phyloP scores from a whole-genome alignment of 2,888 invertebrate genomes.

The Ochropleura leucogaster region DNA sequence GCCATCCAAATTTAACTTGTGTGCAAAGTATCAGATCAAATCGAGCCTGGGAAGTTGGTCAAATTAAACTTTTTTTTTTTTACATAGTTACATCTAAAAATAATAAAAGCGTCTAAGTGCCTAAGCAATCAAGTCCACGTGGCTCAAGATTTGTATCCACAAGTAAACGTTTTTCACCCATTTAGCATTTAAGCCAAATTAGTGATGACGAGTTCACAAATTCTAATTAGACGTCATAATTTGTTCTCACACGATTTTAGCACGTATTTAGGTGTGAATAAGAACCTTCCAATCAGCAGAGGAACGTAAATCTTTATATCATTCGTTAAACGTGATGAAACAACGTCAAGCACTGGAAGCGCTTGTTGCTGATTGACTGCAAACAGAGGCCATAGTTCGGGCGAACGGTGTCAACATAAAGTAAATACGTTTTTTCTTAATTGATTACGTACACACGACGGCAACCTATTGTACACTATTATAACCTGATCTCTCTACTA shows the following conservation, averaged over 20 bases:
- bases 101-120: too few species aligned
- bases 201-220: constrained; percentile 22
- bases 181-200: constrained; percentile 26
- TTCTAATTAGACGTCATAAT: constrained; percentile 51
- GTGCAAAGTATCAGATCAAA: too few species aligned
- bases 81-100: too few species aligned
- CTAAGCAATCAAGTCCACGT: neutral
- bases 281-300: constrained; percentile 59
- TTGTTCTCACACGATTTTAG: constrained; percentile 31
- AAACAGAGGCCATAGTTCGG: constrained; percentile 43
- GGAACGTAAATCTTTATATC: constrained; percentile 57
- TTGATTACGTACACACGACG: too few species aligned
- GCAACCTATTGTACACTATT: too few species aligned
- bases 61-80: too few species aligned
- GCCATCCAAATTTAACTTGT: too few species aligned
- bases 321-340: constrained; percentile 59
- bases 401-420: neutral
- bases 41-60: too few species aligned
- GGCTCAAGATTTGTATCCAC: neutral
- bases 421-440: too few species aligned
- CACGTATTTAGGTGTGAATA: constrained; percentile 35
- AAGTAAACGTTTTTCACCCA: neutral
- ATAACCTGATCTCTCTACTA: too few species aligned
- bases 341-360: constrained; percentile 62
- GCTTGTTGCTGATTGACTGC: constrained; percentile 68